Percentiles rank a stretch among this genome's conserved stretches.
These are phyloP conservation scores for Pogonocichla stellata DNA, from an alignment of 2,113 vertebrate species.

Conservation along the genomic window DNA sequence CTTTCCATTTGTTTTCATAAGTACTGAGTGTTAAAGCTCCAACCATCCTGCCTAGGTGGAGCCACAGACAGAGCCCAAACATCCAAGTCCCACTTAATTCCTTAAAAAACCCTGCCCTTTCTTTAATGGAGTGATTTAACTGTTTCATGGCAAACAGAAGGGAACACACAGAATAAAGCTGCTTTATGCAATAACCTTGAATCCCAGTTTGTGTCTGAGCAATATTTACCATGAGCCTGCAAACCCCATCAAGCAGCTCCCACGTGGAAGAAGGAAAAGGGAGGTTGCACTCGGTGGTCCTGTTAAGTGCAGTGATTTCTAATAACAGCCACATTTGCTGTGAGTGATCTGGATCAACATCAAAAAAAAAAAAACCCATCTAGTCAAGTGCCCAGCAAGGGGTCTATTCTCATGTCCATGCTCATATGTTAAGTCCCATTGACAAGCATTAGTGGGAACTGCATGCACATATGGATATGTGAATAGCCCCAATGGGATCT, in stretches of 20 bases:
- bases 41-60: neutral
- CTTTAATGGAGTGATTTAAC: neutral
- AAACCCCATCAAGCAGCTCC: neutral
- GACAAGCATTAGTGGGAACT: constrained; percentile 46
- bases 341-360: constrained; percentile 47
- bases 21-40: neutral
- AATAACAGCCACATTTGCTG: neutral
- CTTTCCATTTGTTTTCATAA: neutral
- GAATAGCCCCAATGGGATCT: constrained; percentile 50
- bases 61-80: neutral
- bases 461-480: constrained; percentile 22
- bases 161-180: neutral
- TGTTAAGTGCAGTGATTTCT: constrained; percentile 31
- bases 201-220: neutral
- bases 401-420: constrained; percentile 54
- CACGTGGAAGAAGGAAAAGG: neutral
- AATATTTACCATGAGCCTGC: neutral
- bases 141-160: neutral
- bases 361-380: neutral
- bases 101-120: neutral
- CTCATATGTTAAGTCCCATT: constrained; percentile 54
- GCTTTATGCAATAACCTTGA: neutral
- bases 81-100: neutral
- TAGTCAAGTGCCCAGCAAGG: constrained; percentile 50
- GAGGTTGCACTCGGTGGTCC: neutral